phyloP scores from a whole-genome alignment of 2,888 invertebrate genomes.

The Salticus scenicus region DNA sequence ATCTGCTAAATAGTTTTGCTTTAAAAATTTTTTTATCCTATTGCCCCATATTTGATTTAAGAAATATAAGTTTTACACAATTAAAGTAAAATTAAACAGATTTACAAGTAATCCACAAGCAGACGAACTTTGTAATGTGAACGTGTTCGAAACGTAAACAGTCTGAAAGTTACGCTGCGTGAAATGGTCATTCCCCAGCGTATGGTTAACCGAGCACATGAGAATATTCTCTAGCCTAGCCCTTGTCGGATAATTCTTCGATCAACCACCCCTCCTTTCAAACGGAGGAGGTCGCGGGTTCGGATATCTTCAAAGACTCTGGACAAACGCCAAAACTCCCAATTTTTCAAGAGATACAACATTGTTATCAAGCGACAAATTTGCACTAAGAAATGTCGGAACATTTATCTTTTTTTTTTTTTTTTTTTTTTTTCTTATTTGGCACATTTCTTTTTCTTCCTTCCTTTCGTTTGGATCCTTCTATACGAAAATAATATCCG shows the following conservation, averaged over 20 bases:
- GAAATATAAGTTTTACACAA: too few relatives aligned
- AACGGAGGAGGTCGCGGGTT: neutral
- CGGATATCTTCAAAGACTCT: neutral
- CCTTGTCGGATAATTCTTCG: neutral
- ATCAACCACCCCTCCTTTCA: neutral
- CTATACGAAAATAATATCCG: neutral
- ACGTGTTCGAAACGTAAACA: too few relatives aligned
- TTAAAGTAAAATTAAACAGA: too few relatives aligned
- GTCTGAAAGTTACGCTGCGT: too few relatives aligned
- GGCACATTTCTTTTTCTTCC: neutral
- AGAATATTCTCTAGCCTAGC: neutral
- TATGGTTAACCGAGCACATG: constrained; percentile 7
- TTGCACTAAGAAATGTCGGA: neutral
- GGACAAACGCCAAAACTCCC: neutral
- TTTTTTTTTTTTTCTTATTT: neutral
- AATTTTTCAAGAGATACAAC: constrained; percentile 8
- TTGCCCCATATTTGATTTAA: too few relatives aligned
- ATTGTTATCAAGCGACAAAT: constrained; percentile 9
- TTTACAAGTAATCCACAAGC: too few relatives aligned
- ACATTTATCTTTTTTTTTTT: neutral
- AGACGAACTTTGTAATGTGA: too few relatives aligned
- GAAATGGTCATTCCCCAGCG: too few relatives aligned
- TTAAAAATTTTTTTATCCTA: too few relatives aligned
- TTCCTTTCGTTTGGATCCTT: neutral
- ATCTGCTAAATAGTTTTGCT: too few relatives aligned